A percentile compares a stretch with the other conserved stretches of the same genome.
Conservation (phyloP, 2,888 invertebrate species). For the Salpingus planirostris region DNA sequence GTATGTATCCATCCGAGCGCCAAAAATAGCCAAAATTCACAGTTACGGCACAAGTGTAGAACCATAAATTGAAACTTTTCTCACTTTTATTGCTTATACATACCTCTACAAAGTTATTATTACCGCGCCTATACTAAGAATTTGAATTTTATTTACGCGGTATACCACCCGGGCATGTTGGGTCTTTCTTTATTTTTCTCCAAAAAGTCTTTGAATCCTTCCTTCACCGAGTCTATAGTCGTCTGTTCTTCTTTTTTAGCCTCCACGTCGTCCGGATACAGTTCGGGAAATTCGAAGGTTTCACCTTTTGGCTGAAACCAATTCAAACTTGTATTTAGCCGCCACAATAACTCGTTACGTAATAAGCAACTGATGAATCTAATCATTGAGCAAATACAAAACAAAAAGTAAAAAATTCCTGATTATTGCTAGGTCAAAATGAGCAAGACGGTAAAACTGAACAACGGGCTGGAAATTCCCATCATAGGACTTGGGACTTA, state of each 20-base stretch:
- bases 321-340: not conserved
- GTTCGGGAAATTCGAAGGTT: constrained; percentile 67
- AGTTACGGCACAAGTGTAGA: no score
- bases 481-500: constrained; percentile 59
- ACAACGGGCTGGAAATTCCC: constrained; percentile 52
- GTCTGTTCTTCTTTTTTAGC: constrained; percentile 48
- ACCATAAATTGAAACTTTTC: no score
- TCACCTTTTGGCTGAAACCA: constrained; percentile 57
- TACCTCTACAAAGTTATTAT: no score
- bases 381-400: no score
- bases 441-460: constrained; percentile 37
- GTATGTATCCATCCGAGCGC: no score
- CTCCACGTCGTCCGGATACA: constrained; percentile 48
- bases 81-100: no score
- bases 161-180: constrained; percentile 75
- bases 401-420: no score
- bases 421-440: no score
- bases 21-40: no score
- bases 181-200: constrained; percentile 58
- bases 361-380: no score
- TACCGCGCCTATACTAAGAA: no score
- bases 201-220: constrained; percentile 50
- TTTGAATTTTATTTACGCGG: no score
- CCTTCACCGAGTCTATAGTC: constrained; percentile 53
- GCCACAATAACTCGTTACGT: not conserved